Evolutionary conservation across 2,797 vertebrate species (phyloP).

Genomic region (Hypotaenidia okinawae): DNA sequence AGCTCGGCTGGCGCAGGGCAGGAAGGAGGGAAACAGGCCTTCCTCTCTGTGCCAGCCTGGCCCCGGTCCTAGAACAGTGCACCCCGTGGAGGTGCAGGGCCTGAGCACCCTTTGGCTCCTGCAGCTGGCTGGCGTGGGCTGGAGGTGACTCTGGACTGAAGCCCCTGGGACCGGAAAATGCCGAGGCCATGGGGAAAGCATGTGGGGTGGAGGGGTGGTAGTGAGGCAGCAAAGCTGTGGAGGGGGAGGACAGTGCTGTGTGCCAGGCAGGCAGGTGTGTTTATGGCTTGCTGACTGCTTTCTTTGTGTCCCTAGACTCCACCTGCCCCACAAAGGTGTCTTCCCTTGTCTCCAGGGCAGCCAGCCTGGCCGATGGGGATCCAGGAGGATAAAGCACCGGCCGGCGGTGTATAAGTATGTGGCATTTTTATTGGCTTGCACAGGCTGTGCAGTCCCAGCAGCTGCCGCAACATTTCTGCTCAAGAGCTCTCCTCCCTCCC

Average conservation of each 20-base stretch:
- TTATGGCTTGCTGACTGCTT: constrained; percentile 52
- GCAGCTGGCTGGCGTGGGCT: neutral
- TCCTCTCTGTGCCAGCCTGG: neutral
- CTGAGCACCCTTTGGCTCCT: neutral
- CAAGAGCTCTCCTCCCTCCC: constrained; percentile 20
- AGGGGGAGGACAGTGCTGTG: neutral
- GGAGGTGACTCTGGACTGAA: neutral
- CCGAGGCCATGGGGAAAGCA: fast-evolving
- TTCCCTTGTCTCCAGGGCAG: constrained; percentile 67
- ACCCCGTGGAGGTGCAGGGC: neutral
- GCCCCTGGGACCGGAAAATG: neutral
- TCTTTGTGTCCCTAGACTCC: constrained; percentile 71
- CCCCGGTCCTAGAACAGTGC: neutral
- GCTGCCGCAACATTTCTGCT: constrained; percentile 10
- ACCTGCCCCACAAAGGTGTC: constrained; percentile 68
- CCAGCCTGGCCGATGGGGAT: constrained; percentile 50
- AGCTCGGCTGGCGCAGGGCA: neutral
- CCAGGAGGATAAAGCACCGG: constrained; percentile 73
- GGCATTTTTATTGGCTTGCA: constrained; percentile 62
- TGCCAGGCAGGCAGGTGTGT: neutral
- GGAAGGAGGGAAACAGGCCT: neutral
- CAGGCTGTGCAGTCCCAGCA: constrained; percentile 48
- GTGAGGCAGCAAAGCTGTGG: neutral
- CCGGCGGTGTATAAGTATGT: constrained; percentile 74
- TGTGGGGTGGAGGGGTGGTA: neutral